These are phyloP conservation scores for Venturia canescens DNA, from an alignment of 1,140 invertebrate species.

Conservation along the genomic window DNA sequence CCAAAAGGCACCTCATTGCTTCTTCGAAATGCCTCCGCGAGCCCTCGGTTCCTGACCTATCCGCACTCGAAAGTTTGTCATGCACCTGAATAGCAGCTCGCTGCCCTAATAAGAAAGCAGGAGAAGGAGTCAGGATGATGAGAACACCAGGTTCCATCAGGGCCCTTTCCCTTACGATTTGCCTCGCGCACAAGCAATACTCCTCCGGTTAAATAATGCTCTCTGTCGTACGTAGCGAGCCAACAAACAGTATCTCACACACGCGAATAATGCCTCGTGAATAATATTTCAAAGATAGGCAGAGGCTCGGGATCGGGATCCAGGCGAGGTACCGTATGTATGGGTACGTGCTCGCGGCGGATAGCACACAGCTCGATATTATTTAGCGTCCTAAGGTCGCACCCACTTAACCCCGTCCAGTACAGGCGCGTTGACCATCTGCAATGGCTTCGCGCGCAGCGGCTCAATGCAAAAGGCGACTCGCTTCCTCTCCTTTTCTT, in stretches of 20 bases:
- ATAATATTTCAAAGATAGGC: constrained; percentile 71
- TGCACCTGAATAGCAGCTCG: no score
- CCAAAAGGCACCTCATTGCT: no score
- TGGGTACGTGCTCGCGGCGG: constrained; percentile 66
- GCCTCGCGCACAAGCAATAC: neutral
- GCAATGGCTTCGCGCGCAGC: neutral
- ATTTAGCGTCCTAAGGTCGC: constrained; percentile 74
- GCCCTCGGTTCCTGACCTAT: no score
- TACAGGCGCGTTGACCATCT: constrained; percentile 40
- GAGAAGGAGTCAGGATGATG: neutral
- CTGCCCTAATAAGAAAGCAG: no score
- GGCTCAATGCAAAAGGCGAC: constrained; percentile 18
- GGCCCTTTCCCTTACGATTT: neutral
- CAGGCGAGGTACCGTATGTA: neutral
- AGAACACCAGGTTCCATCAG: neutral
- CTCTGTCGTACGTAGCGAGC: neutral
- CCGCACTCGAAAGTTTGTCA: no score
- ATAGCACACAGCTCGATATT: constrained; percentile 73
- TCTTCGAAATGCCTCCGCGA: no score
- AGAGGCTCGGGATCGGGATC: constrained; percentile 1
- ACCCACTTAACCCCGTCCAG: constrained; percentile 73
- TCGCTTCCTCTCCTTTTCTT: neutral
- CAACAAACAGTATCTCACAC: constrained; percentile 31
- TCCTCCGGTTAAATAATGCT: neutral
- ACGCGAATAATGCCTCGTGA: constrained; percentile 62